Base-by-base conservation (phyloP, 2,888 invertebrate species). In the Diaperis boleti region DNA sequence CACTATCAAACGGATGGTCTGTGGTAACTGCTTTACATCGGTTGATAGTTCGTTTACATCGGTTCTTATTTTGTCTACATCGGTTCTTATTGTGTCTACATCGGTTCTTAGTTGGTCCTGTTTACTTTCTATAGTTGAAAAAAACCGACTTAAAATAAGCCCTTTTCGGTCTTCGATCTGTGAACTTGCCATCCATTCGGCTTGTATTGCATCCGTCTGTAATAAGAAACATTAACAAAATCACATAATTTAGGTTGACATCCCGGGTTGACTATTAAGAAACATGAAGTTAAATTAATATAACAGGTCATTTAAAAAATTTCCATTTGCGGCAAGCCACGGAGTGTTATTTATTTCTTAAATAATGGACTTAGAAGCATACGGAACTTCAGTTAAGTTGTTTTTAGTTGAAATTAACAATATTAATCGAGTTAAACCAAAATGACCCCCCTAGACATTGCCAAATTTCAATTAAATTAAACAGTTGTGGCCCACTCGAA, bases 141-240 rank as follows among this genome's bases (percentile, higher is more conserved):
- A 39, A 39, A 39, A 39, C 39, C 13, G 10, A 39, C 39, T 39
- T 39, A 39, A 39, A 39, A 39, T 39, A 39, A 39, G 39, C 39
- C 14, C 39, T 39, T 39, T 39, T 39, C 1, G 14, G 13, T 39
- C 39, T 39, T 39, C 39, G 39, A n/a, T 13, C 39, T 39, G 39
- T 15, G 39, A 39, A 17, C 39, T 39, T 39, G 39, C 13, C 13
- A 39, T 10, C 17, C 39, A 39, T 39, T 39, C 39, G 39, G 39
- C 39, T 39, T 39, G n/a, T 3, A 39, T 1, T 39, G 39, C 39
- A 39, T 39, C 39, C 39, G 39, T 14, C 39, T 39, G 1, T 39
- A 39, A 39, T 15, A 31, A 31, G 5, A 31, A 31, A n/a, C 31
- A 31, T 8, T 31, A 31, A 31, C 31, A 31, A 31, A 31, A 31